Percentiles rank a stretch among this genome's conserved stretches.
phyloP scores from a whole-genome alignment of 2,797 vertebrate species.

The Limosa lapponica region DNA sequence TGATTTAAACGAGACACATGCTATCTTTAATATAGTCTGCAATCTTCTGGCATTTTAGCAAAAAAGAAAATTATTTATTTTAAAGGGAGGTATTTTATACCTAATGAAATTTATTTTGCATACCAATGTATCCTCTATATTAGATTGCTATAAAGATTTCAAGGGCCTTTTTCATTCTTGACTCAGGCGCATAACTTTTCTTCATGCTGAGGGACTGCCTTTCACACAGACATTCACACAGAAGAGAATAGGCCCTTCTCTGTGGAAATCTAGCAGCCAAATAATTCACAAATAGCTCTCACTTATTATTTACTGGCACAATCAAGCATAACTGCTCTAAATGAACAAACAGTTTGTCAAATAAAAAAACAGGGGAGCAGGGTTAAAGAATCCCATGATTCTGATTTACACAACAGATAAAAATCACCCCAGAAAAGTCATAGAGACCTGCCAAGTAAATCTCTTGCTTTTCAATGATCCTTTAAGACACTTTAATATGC shows the following conservation, averaged over 20 bases:
- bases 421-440: conserved; percentile 54
- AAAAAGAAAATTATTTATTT: conserved; percentile 39
- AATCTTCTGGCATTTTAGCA: not conserved
- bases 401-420: conserved; percentile 52
- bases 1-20: conserved; percentile 1
- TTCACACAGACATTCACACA: not conserved
- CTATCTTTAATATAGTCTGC: not conserved
- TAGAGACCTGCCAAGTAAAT: conserved; percentile 65
- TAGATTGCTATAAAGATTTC: not conserved
- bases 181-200: not conserved
- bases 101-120: not conserved
- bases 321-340: not conserved
- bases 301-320: not conserved
- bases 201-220: not conserved
- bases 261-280: not conserved
- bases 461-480: conserved; percentile 38
- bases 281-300: conserved; percentile 1
- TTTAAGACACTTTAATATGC: conserved; percentile 10
- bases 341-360: not conserved
- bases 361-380: not conserved
- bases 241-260: not conserved
- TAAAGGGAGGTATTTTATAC: not conserved
- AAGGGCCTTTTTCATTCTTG: conserved; percentile 12
- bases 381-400: not conserved
- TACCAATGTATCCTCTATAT: not conserved